Percentiles rank a stretch among this genome's conserved stretches.
These are phyloP conservation scores for Amphimallon solstitiale DNA, from an alignment of 2,888 invertebrate genomes.

Conservation along the genomic window DNA sequence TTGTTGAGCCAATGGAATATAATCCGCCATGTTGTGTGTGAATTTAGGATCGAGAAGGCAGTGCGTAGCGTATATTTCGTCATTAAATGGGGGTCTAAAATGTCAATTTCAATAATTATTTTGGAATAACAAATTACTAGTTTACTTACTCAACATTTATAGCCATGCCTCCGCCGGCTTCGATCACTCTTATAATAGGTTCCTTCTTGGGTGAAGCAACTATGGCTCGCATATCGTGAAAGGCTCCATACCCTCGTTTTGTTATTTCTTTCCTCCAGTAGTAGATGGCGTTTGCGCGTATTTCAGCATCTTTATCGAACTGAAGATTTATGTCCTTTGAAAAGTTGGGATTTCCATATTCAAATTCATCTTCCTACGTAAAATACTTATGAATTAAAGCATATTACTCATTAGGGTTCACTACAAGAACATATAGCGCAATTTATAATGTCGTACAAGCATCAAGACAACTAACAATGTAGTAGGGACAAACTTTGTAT, in stretches of 20 bases:
- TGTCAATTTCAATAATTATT: background rate
- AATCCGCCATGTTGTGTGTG: constrained; percentile 52
- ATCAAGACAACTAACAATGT: too few relatives aligned
- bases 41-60: constrained; percentile 73
- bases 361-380: constrained; percentile 79
- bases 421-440: too few relatives aligned
- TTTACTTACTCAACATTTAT: constrained; percentile 68
- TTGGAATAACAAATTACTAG: constrained; percentile 1
- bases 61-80: constrained; percentile 71
- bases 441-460: too few relatives aligned
- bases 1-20: constrained; percentile 56
- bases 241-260: constrained; percentile 61
- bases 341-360: constrained; percentile 84
- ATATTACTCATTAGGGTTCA: too few relatives aligned
- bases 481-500: too few relatives aligned
- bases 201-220: constrained; percentile 70
- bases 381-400: too few relatives aligned
- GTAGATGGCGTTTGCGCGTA: constrained; percentile 69
- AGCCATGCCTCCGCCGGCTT: constrained; percentile 80
- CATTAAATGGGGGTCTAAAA: constrained; percentile 68
- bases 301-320: constrained; percentile 57
- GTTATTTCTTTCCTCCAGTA: constrained; percentile 75
- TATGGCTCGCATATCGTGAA: constrained; percentile 66
- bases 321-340: constrained; percentile 64
- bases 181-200: constrained; percentile 75